Evolutionary conservation across 2,888 invertebrate genomes (phyloP), one percentile per base, ranked within the genome.

Genomic region (Liopterus haemorrhoidalis): DNA sequence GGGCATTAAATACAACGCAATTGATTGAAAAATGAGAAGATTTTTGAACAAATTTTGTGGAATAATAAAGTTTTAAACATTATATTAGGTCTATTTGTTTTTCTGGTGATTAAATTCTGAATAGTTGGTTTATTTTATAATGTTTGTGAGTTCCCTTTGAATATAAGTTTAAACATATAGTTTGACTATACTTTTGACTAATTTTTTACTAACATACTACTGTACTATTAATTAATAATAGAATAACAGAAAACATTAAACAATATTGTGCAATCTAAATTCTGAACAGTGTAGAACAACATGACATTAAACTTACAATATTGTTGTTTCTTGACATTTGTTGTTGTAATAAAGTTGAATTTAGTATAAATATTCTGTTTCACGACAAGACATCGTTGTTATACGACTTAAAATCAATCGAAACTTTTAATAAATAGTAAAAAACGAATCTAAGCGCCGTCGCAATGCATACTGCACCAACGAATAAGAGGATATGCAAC

Each of bases 391-490:
- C 18, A 33, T 20, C 18, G 33, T 8, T 38, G 45, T 32, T 44
- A 39, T 38, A 45, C 45, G 45, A 38, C 45, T 45, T 39, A 19
- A 33, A 45, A 45, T 45, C 45, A 45, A 45, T 45, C 45, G 45
- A 38, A 45, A 45, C 45, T 45, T 45, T 32, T 24, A 33, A 33
- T 39, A 45, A 45, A 45, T 39, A 45, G 38, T 39, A 38, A 45
- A n/a, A 31, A 45, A 45, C 38, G 39, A 45, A 45, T 32, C 39
- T 25, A 31, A 39, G 45, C 45, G 43, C 30, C 39, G 45, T 38
- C 45, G 45, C 45, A 45, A 39, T 45, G 33, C 32, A 32, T 37
- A 42, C 36, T 42, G 42, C 42, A 42, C 35, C 42, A 28, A 36
- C 36, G 42, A 36, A 42, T n/a, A n/a, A n/a, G n/a, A n/a, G n/a